phyloP scores from a whole-genome alignment of 1,140 invertebrate genomes.

The Meteorus sp. region DNA sequence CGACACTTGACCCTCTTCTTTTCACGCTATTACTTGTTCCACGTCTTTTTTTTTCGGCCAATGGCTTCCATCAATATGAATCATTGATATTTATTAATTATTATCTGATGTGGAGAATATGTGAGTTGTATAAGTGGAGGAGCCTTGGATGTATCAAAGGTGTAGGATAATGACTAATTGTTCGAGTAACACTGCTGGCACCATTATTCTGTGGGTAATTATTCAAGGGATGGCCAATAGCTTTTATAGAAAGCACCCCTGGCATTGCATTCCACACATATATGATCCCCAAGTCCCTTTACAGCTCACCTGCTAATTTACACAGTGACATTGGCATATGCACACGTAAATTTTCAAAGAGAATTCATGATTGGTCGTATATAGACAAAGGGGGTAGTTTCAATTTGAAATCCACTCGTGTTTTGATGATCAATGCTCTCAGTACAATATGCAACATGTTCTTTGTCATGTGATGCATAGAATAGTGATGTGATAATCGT shows the following conservation, averaged over 20 bases:
- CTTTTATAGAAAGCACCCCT: no score
- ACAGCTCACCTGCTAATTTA: conserved; percentile 20
- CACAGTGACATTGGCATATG: conserved; percentile 15
- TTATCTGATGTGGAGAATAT: not conserved
- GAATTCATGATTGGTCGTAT: conserved; percentile 15
- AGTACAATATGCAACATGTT: conserved; percentile 1
- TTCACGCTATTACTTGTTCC: conserved; percentile 10
- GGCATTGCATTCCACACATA: no score
- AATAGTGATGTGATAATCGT: not conserved
- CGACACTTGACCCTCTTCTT: conserved; percentile 21
- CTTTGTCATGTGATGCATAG: not conserved
- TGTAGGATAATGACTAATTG: conserved; percentile 43
- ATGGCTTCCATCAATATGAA: no score
- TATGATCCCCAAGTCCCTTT: conserved; percentile 14
- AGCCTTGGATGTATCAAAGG: conserved; percentile 9
- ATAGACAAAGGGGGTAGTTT: conserved; percentile 3
- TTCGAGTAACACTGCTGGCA: conserved; percentile 39
- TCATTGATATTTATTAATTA: no score
- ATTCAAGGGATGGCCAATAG: conserved; percentile 31
- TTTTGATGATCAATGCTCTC: conserved; percentile 19
- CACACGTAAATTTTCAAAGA: conserved; percentile 28
- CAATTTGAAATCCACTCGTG: conserved; percentile 10
- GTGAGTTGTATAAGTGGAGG: not conserved
- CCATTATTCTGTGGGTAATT: conserved; percentile 31
- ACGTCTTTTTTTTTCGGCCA: not conserved